Evolutionary conservation across 2,797 vertebrate genomes (phyloP).

Genomic region (Dendrocincla tyrannina): DNA sequence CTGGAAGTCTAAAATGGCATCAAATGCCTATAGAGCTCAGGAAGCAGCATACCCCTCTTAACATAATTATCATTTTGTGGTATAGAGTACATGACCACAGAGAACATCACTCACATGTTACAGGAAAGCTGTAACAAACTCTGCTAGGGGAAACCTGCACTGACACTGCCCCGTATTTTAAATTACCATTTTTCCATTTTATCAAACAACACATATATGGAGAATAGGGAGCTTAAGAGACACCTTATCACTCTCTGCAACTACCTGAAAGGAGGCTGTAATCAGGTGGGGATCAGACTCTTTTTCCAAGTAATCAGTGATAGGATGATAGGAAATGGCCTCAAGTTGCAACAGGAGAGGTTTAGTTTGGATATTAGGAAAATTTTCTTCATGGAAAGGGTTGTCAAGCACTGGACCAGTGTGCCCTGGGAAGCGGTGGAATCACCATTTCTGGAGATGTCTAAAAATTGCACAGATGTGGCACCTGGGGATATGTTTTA

Average conservation of each 20-base stretch:
- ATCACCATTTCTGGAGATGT: fast-evolving
- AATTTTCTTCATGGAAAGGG: neutral
- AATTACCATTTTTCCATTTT: neutral
- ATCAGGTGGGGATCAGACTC: neutral
- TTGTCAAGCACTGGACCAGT: neutral
- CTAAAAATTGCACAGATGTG: neutral
- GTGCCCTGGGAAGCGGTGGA: neutral
- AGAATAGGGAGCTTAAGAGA: neutral
- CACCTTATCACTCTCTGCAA: neutral
- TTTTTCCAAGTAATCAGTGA: neutral
- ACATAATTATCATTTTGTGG: neutral
- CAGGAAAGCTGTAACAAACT: neutral
- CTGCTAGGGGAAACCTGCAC: neutral
- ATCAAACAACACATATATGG: fast-evolving
- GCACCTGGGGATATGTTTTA: neutral
- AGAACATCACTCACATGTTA: neutral
- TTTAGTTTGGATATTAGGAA: neutral
- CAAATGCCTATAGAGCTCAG: neutral
- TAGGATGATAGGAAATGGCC: neutral
- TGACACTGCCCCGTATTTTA: neutral
- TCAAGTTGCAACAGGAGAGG: neutral
- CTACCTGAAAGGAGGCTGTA: neutral
- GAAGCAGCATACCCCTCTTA: neutral
- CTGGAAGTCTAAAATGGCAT: neutral
- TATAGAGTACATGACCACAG: neutral